These are phyloP conservation scores for Syngnathus scovelli DNA, from an alignment of 2,113 vertebrate genomes.

Conservation along the genomic window DNA sequence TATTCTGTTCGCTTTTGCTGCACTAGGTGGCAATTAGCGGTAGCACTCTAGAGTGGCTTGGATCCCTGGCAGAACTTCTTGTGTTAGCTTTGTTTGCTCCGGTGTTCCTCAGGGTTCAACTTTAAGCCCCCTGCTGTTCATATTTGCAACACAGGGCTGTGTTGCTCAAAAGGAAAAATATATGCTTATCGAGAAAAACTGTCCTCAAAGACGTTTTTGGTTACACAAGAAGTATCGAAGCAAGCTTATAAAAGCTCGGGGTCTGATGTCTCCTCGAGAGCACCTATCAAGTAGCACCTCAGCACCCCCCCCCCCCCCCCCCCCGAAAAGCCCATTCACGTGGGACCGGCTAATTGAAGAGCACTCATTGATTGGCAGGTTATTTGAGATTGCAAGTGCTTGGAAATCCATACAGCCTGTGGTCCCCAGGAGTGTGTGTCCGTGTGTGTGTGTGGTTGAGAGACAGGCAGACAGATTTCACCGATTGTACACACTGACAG, in stretches of 20 bases:
- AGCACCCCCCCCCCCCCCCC: constrained; percentile 10
- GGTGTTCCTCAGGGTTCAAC: no score
- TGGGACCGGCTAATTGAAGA: constrained; percentile 54
- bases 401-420: constrained; percentile 42
- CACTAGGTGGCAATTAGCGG: no score
- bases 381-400: constrained; percentile 57
- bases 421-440: constrained; percentile 11
- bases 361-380: constrained; percentile 60
- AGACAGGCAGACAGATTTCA: constrained; percentile 11
- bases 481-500: constrained; percentile 15
- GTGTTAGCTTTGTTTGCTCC: no score
- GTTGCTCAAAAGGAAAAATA: no score
- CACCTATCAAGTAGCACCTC: constrained; percentile 38
- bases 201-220: no score
- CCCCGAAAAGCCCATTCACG: not conserved
- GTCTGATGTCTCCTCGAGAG: constrained; percentile 30
- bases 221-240: no score
- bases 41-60: no score
- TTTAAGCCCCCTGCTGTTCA: not conserved
- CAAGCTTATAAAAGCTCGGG: not conserved
- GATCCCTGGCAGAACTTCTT: no score
- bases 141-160: no score
- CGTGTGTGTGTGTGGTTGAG: constrained; percentile 10
- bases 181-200: no score
- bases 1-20: no score